Evolutionary conservation across 2,888 invertebrate species (phyloP).

Genomic region (Nemotelus pantherinus): DNA sequence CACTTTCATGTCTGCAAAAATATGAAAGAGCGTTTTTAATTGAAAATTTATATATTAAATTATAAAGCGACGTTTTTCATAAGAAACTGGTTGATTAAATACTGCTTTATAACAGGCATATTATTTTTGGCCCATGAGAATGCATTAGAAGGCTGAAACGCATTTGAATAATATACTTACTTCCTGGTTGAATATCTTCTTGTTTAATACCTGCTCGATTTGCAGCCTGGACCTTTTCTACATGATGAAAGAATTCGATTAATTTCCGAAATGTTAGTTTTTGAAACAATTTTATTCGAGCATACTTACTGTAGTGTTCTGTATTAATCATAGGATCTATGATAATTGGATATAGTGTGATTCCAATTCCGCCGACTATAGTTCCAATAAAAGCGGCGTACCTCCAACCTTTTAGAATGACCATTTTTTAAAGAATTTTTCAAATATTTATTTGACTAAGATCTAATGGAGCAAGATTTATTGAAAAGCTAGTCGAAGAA

Average conservation of each 20-base stretch:
- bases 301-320: slow-evolving; percentile 66
- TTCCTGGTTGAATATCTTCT: slow-evolving; percentile 70
- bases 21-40: neutral
- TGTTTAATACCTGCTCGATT: slow-evolving; percentile 66
- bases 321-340: slow-evolving; percentile 72
- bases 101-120: no score
- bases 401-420: slow-evolving; percentile 67
- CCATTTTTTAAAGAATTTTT: slow-evolving; percentile 5
- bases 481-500: neutral
- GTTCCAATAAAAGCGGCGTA: slow-evolving; percentile 69
- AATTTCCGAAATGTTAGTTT: slow-evolving; percentile 25
- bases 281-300: slow-evolving; percentile 39
- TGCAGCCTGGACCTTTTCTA: slow-evolving; percentile 66
- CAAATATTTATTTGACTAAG: neutral
- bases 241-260: slow-evolving; percentile 44
- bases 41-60: neutral
- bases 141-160: slow-evolving; percentile 1
- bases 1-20: slow-evolving; percentile 67
- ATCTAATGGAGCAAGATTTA: neutral
- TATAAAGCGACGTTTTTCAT: no score
- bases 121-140: neutral
- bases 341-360: slow-evolving; percentile 70
- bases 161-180: slow-evolving; percentile 57
- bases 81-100: no score
- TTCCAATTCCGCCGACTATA: slow-evolving; percentile 67